Evolutionary conservation across 2,888 invertebrate species (phyloP).

Genomic region (Terebella lapidaria): DNA sequence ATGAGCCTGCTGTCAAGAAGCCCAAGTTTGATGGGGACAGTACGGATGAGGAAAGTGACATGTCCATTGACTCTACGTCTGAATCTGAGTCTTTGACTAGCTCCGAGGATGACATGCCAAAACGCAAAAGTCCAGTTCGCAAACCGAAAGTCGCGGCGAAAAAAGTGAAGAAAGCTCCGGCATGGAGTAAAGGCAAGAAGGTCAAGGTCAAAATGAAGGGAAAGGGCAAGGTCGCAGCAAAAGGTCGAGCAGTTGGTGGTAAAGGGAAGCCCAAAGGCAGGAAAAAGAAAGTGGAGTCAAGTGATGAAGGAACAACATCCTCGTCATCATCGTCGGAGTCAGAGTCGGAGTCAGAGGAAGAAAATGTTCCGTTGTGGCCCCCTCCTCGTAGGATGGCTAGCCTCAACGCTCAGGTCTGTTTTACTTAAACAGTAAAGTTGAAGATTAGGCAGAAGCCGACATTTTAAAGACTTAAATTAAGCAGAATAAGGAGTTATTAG

Average conservation of each 20-base stretch:
- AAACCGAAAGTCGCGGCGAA: background rate
- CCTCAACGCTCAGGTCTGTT: conserved; percentile 27
- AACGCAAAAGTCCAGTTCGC: background rate
- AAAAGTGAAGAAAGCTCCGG: background rate
- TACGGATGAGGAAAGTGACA: background rate
- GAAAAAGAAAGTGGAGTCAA: conserved; percentile 1
- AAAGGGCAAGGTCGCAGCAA: conserved; percentile 1
- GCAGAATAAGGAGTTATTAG: too few relatives aligned
- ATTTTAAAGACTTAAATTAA: too few relatives aligned
- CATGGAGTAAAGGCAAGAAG: conserved; percentile 3
- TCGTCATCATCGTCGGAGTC: too few relatives aligned
- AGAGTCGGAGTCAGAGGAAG: conserved; percentile 1
- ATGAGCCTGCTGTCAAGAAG: conserved; percentile 6
- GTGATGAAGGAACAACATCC: background rate
- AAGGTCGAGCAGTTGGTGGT: background rate
- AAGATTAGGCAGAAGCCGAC: background rate
- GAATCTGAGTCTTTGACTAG: background rate
- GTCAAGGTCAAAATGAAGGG: conserved; percentile 9
- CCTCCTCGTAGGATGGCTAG: conserved; percentile 26
- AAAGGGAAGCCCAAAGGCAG: background rate
- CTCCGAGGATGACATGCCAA: background rate
- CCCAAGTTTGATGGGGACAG: background rate
- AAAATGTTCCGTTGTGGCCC: conserved; percentile 17
- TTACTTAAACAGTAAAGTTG: background rate
- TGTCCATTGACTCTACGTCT: background rate